A percentile compares a stretch with the other conserved stretches of the same genome.
Conservation (phyloP, 2,113 vertebrate species). For the Hylia prasina region DNA sequence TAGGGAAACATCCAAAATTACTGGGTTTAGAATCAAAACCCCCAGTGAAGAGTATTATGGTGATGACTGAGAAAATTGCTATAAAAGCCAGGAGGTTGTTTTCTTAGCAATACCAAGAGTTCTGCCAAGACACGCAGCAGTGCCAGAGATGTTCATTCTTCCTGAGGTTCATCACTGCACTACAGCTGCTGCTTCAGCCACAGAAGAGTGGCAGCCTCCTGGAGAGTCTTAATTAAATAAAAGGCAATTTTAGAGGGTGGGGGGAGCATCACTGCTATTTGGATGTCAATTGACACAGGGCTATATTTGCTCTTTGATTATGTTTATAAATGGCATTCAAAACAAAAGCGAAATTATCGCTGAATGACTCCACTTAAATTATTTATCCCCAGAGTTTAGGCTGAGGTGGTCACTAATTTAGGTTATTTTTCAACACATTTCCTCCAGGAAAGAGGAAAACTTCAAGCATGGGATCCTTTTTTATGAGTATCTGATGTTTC, state of each 20-base stretch:
- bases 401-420: not conserved
- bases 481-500: rapidly evolving
- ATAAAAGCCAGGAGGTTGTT: not conserved
- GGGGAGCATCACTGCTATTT: not conserved
- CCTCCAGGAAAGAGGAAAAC: not conserved
- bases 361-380: not conserved
- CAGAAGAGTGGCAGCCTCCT: conserved; percentile 19
- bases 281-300: not conserved
- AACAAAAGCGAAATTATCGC: not conserved
- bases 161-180: not conserved
- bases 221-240: conserved; percentile 60
- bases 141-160: not conserved
- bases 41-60: not conserved
- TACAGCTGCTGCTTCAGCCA: conserved; percentile 38
- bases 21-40: not conserved
- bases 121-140: not conserved
- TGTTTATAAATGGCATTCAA: not conserved
- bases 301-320: not conserved
- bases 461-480: not conserved
- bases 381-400: not conserved
- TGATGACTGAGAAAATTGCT: conserved; percentile 37
- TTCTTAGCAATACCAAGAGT: not conserved
- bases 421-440: not conserved
- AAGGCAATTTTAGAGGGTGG: conserved; percentile 28
- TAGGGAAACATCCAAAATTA: conserved; percentile 26